These are phyloP conservation scores for Pseudoips prasinana DNA, from an alignment of 2,888 invertebrate species.

Conservation along the genomic window DNA sequence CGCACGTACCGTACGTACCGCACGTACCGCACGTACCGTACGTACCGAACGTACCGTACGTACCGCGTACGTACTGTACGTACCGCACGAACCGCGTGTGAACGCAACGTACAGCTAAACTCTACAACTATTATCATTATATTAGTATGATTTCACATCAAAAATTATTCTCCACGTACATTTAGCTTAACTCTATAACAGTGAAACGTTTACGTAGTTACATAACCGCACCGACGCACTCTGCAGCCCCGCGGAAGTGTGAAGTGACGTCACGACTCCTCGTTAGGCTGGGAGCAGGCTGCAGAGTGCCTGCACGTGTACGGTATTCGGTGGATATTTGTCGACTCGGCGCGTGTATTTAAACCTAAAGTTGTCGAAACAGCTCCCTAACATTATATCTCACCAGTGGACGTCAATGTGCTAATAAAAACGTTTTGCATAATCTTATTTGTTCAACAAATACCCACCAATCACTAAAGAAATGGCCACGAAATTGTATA, in stretches of 20 bases:
- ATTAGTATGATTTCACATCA: conserved; percentile 56
- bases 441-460: conserved; percentile 11
- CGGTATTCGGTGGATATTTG: not conserved
- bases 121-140: conserved; percentile 36
- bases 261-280: not conserved
- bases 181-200: conserved; percentile 51
- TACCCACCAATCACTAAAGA: conserved; percentile 17
- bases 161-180: conserved; percentile 55
- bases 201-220: conserved; percentile 29
- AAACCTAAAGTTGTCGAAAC: not conserved
- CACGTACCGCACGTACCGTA: too few relatives aligned
- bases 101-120: conserved; percentile 12
- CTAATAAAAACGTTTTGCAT: not conserved
- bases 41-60: too few relatives aligned
- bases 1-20: too few relatives aligned
- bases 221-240: conserved; percentile 9
- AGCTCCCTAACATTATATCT: not conserved
- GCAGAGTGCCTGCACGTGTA: too few relatives aligned
- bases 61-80: too few relatives aligned
- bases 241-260: conserved; percentile 7
- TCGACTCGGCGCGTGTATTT: not conserved
- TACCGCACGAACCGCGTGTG: too few relatives aligned
- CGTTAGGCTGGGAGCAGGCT: not conserved
- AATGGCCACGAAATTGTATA: conserved; percentile 33
- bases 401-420: not conserved